Conservation (phyloP, 2,113 vertebrate genomes). For the Gorsachius goisagi region DNA sequence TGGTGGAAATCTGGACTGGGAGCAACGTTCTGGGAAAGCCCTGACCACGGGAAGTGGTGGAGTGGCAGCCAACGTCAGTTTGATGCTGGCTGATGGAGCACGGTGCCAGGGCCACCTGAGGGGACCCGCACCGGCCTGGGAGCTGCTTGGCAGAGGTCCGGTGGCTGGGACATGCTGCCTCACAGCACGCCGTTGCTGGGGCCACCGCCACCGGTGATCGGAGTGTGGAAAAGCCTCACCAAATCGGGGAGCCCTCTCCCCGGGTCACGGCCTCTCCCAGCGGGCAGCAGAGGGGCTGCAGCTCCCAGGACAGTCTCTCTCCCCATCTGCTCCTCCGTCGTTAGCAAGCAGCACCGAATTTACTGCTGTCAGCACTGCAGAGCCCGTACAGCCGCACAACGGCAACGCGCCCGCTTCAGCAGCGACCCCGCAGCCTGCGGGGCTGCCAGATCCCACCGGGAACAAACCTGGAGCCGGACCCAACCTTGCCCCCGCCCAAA, state of each 20-base stretch:
- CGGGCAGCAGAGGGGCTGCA: neutral
- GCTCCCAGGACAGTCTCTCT: neutral
- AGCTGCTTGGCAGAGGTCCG: rapidly evolving
- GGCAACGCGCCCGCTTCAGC: neutral
- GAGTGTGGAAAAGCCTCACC: neutral
- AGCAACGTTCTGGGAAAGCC: neutral
- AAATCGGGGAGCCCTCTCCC: neutral
- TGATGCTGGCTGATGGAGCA: neutral
- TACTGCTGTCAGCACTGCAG: neutral
- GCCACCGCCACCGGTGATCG: rapidly evolving
- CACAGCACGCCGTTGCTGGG: neutral
- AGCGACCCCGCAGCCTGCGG: rapidly evolving
- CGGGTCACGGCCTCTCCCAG: neutral
- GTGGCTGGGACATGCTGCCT: rapidly evolving
- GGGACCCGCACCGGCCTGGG: neutral
- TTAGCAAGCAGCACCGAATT: neutral
- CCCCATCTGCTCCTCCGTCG: neutral
- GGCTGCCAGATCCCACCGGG: neutral
- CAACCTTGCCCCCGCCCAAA: rapidly evolving
- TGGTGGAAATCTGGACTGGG: neutral
- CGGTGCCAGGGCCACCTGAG: neutral
- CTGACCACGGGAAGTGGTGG: neutral
- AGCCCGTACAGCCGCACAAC: neutral
- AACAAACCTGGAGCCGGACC: neutral
- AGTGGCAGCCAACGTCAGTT: neutral